Percentiles rank a stretch among this genome's conserved stretches.
Conservation (phyloP, 2,797 vertebrate species). For the Buceros bicornis region DNA sequence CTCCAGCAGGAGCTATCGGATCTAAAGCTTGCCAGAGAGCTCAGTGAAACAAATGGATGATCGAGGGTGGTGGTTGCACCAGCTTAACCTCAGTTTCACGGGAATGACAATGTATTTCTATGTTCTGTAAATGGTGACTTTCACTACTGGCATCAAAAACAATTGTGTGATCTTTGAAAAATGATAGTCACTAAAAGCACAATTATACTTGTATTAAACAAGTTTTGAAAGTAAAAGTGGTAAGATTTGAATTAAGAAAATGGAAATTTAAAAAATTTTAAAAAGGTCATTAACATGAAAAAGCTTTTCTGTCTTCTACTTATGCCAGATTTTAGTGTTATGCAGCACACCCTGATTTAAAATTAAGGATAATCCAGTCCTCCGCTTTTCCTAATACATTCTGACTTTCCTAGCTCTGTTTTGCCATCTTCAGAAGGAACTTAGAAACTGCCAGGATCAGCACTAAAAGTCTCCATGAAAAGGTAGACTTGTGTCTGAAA, state of each 20-base stretch:
- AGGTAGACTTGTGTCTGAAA: constrained; percentile 29
- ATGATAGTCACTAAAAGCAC: not conserved
- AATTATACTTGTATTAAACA: not conserved
- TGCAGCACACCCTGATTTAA: not conserved
- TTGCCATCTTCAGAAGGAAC: constrained; percentile 20
- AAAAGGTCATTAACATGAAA: not conserved
- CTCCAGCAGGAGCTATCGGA: not conserved
- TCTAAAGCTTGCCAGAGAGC: not conserved
- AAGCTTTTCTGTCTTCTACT: not conserved
- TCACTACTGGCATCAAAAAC: constrained; percentile 4
- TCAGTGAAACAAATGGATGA: not conserved
- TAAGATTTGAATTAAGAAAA: not conserved
- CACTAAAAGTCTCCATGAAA: constrained; percentile 46
- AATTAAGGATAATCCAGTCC: not conserved
- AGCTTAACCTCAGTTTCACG: not conserved
- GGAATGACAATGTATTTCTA: not conserved
- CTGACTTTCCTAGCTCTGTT: not conserved
- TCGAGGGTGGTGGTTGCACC: not conserved
- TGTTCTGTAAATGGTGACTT: not conserved
- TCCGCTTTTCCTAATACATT: not conserved
- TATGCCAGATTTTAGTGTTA: not conserved
- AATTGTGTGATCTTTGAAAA: not conserved
- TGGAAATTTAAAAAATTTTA: not conserved
- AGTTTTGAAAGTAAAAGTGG: not conserved
- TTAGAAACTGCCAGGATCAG: constrained; percentile 34